Percentiles rank a stretch among this genome's conserved stretches.
Evolutionary conservation across 2,888 invertebrate species (phyloP).

Genomic region (Pilophorus perplexus): DNA sequence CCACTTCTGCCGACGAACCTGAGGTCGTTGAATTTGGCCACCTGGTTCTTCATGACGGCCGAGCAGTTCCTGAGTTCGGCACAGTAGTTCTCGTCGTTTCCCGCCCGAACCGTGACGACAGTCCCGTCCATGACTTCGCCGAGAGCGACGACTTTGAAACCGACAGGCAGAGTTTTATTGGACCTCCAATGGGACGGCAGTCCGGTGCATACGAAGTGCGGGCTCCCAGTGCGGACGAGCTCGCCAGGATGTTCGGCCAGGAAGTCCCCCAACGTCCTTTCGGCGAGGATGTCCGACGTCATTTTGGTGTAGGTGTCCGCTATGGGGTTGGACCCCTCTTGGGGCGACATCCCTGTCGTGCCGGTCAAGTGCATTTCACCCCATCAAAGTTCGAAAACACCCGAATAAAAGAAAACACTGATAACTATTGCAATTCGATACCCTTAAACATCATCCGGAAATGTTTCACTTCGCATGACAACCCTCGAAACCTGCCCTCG

Average conservation of each 20-base stretch:
- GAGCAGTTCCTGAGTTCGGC: constrained; percentile 93
- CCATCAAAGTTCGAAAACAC: neutral
- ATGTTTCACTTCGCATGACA: neutral
- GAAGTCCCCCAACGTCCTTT: constrained; percentile 81
- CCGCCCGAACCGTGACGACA: constrained; percentile 89
- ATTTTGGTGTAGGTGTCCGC: constrained; percentile 84
- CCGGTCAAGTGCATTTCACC: constrained; percentile 57
- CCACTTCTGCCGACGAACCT: constrained; percentile 98
- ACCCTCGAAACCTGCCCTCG: too few species aligned
- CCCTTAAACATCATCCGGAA: too few species aligned
- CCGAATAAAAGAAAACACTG: too few species aligned
- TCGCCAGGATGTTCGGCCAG: constrained; percentile 89
- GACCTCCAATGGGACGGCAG: constrained; percentile 96
- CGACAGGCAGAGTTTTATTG: constrained; percentile 95
- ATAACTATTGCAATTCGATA: too few species aligned
- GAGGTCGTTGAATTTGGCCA: constrained; percentile 98
- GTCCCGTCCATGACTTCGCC: constrained; percentile 96
- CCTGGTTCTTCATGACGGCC: constrained; percentile 96
- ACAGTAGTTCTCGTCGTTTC: constrained; percentile 97
- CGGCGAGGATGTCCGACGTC: constrained; percentile 86
- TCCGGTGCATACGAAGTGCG: constrained; percentile 92
- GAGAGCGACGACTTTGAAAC: constrained; percentile 93
- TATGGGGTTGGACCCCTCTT: constrained; percentile 67
- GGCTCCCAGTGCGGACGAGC: constrained; percentile 86
- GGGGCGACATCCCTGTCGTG: constrained; percentile 63